A percentile compares a stretch with the other conserved stretches of the same genome.
phyloP scores from a whole-genome alignment of 1,140 invertebrate species.

The Cylas formicarius region DNA sequence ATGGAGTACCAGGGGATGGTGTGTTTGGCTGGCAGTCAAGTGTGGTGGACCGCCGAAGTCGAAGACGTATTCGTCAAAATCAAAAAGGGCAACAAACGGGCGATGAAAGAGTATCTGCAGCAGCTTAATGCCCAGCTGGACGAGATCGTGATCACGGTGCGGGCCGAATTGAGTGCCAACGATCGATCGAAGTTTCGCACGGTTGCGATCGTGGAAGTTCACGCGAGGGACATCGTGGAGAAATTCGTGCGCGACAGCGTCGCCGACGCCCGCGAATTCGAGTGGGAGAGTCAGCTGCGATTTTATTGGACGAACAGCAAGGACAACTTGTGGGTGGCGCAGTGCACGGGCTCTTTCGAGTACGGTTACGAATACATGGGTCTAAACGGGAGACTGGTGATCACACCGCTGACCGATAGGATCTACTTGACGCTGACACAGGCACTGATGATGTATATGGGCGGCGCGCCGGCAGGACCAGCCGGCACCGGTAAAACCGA shows the following conservation, averaged over 20 bases:
- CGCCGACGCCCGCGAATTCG: conserved; percentile 73
- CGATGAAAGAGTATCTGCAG: conserved; percentile 83
- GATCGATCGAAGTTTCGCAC: conserved; percentile 83
- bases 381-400: conserved; percentile 79
- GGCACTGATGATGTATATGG: conserved; percentile 79
- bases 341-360: conserved; percentile 80
- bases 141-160: conserved; percentile 68
- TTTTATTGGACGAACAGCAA: conserved; percentile 83
- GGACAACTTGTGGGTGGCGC: conserved; percentile 73
- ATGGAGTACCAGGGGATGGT: conserved; percentile 84
- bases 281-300: conserved; percentile 86
- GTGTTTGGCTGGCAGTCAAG: conserved; percentile 73
- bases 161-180: conserved; percentile 64
- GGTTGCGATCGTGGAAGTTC: conserved; percentile 82
- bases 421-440: conserved; percentile 90
- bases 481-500: conserved; percentile 87
- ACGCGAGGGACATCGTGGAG: conserved; percentile 83
- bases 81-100: conserved; percentile 65
- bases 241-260: conserved; percentile 80
- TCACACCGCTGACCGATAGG: conserved; percentile 84
- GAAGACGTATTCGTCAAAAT: conserved; percentile 80
- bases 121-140: conserved; percentile 76
- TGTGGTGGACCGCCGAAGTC: conserved; percentile 92
- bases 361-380: conserved; percentile 96
- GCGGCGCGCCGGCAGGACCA: conserved; percentile 78